Percentiles rank a stretch among this genome's conserved stretches.
phyloP scores from a whole-genome alignment of 2,113 vertebrate genomes.

The Myotis yumanensis region DNA sequence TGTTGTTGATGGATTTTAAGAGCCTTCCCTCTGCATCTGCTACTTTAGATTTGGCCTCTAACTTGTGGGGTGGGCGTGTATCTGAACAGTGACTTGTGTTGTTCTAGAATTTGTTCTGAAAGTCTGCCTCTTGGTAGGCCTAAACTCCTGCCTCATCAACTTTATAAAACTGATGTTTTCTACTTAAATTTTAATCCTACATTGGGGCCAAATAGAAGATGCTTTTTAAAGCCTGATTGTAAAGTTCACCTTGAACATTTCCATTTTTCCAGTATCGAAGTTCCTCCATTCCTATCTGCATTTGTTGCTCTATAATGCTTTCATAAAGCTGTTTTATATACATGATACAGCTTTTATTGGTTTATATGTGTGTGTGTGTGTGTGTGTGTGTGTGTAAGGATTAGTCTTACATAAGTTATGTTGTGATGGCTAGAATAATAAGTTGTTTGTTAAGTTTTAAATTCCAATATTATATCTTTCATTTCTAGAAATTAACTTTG shows the following conservation, averaged over 20 bases:
- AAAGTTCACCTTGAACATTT: background rate
- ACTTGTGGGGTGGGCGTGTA: too few species aligned
- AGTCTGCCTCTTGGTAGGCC: background rate
- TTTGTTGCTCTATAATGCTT: background rate
- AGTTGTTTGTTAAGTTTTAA: background rate
- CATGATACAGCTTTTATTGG: background rate
- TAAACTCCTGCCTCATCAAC: background rate
- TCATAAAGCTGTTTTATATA: background rate
- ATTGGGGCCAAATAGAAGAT: background rate
- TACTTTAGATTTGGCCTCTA: background rate
- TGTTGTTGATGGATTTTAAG: background rate
- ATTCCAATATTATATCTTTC: background rate
- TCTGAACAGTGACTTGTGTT: background rate
- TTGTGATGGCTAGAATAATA: background rate
- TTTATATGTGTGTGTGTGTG: background rate
- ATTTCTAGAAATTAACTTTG: background rate
- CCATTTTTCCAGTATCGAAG: background rate
- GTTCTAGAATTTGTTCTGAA: conserved; percentile 11
- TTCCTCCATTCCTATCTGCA: background rate
- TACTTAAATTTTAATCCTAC: background rate
- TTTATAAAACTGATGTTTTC: background rate
- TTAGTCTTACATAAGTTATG: background rate
- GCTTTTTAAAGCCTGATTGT: background rate
- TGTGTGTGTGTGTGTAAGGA: background rate
- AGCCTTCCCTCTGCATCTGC: background rate